Percentiles rank a stretch among this genome's conserved stretches.
These are phyloP conservation scores for Eupithecia exiguata DNA, from an alignment of 2,888 invertebrate genomes.

Conservation along the genomic window DNA sequence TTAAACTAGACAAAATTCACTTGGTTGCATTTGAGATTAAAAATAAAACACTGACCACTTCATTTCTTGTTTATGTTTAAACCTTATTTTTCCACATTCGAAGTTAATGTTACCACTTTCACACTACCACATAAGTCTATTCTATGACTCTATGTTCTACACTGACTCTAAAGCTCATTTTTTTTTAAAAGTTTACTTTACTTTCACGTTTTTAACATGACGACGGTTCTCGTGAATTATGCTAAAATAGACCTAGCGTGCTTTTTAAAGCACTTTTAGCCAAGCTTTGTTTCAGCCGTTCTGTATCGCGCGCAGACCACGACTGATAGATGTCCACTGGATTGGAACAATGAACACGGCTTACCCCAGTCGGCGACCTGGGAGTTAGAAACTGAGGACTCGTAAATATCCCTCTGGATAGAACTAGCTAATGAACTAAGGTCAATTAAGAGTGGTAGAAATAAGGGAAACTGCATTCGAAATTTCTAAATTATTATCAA, in stretches of 20 bases:
- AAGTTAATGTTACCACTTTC: neutral
- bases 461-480: neutral
- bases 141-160: neutral
- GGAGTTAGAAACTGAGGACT: constrained; percentile 35
- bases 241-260: neutral
- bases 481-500: neutral
- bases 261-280: constrained; percentile 22
- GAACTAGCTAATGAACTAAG: constrained; percentile 11
- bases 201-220: neutral
- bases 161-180: neutral
- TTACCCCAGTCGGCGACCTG: constrained; percentile 53
- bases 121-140: neutral
- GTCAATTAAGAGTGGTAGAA: constrained; percentile 13
- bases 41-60: neutral
- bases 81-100: neutral
- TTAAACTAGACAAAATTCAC: neutral
- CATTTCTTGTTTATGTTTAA: neutral
- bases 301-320: constrained; percentile 61
- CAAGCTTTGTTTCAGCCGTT: constrained; percentile 47
- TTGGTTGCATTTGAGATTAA: neutral
- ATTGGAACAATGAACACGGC: constrained; percentile 79
- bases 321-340: constrained; percentile 73
- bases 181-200: neutral
- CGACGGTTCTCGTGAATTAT: neutral
- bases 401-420: neutral